A percentile compares a stretch with the other conserved stretches of the same genome.
Evolutionary conservation across 2,797 vertebrate species (phyloP).

Genomic region (Anas bahamensis): DNA sequence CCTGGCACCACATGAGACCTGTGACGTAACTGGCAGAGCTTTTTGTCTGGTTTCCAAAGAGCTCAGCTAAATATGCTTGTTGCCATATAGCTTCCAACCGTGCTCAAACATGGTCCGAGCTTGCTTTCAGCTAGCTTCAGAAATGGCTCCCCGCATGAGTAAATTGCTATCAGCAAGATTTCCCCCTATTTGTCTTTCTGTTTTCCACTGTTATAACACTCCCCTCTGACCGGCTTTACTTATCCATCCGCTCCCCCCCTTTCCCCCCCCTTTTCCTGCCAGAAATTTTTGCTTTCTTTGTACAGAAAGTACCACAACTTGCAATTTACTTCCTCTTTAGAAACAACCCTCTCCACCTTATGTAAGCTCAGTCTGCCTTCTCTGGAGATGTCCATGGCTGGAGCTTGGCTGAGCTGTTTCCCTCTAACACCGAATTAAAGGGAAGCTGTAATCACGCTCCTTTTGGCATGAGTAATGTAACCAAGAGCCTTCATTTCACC

Average conservation of each 20-base stretch:
- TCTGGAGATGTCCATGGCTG: background rate
- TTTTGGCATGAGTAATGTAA: background rate
- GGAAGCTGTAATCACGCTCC: background rate
- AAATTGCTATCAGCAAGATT: background rate
- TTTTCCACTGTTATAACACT: background rate
- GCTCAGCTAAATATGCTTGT: background rate
- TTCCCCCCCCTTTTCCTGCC: background rate
- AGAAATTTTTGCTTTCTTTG: background rate
- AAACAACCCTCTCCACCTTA: background rate
- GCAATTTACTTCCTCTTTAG: background rate
- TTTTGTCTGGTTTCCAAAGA: background rate
- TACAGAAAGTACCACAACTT: background rate
- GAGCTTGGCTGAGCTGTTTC: background rate
- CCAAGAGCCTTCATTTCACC: background rate
- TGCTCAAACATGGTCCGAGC: background rate
- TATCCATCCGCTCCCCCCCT: background rate
- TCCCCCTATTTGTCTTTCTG: background rate
- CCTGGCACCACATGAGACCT: background rate
- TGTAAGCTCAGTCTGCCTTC: background rate
- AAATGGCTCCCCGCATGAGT: background rate
- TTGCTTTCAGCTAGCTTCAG: background rate
- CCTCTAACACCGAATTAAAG: background rate
- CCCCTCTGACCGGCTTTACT: background rate
- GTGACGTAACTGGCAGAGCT: background rate
- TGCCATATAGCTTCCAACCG: background rate